These are phyloP conservation scores for Philaethria dido DNA, from an alignment of 2,888 invertebrate species.

Conservation along the genomic window DNA sequence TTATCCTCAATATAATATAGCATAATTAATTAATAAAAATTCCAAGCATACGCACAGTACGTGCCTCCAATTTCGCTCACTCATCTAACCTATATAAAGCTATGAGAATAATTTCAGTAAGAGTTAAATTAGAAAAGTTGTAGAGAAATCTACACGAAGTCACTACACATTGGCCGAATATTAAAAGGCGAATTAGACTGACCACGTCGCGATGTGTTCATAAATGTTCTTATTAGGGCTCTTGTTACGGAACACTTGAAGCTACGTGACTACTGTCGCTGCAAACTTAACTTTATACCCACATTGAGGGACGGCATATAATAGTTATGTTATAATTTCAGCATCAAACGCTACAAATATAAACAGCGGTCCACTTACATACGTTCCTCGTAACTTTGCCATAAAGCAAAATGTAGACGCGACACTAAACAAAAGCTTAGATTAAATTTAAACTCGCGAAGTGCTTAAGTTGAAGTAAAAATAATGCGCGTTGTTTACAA, in stretches of 20 bases:
- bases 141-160: constrained; percentile 56
- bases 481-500: constrained; percentile 48
- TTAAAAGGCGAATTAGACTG: constrained; percentile 74
- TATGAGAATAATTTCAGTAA: constrained; percentile 62
- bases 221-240: constrained; percentile 69
- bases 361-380: constrained; percentile 47
- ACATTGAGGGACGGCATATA: constrained; percentile 34
- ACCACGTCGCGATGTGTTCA: constrained; percentile 64
- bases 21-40: constrained; percentile 62
- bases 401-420: constrained; percentile 46
- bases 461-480: constrained; percentile 45
- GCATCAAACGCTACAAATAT: constrained; percentile 46
- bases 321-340: constrained; percentile 38
- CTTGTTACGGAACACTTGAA: constrained; percentile 56
- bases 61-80: constrained; percentile 66
- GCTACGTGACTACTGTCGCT: constrained; percentile 54
- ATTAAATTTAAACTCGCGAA: constrained; percentile 48
- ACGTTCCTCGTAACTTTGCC: constrained; percentile 46
- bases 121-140: constrained; percentile 67
- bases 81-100: constrained; percentile 47
- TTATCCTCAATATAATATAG: no score
- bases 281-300: constrained; percentile 44
- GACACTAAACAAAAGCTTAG: constrained; percentile 48
- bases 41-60: constrained; percentile 56
- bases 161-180: constrained; percentile 71